Evolutionary conservation across 2,797 vertebrate species (phyloP), one percentile per base, ranked within the genome.

Genomic region (Amphiprion clarkii): DNA sequence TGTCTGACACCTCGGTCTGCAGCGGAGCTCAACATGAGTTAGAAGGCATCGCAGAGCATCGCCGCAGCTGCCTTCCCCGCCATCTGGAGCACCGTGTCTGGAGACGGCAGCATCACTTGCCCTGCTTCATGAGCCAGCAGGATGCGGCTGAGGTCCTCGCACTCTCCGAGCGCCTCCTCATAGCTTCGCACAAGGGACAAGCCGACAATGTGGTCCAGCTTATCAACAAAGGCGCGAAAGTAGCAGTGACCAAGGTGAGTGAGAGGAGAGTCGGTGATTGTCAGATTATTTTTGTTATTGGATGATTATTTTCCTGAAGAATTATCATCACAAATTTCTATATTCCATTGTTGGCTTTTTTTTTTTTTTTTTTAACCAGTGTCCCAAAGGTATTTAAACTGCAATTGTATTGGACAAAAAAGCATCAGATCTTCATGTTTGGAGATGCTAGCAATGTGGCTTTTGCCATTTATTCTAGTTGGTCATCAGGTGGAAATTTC

Each of bases 71-170:
- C 67, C 76, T 29, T 12, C 21, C 25, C 33, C 52, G 12, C 23
- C 27, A 42, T 51, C 83, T 68, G 91, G 90, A 91, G 89, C 3
- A 78, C 91, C 79, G 86, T 82, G 89, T 93, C 62, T 71, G 90
- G 89, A 91, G 70, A 84, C 78, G 75, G 88, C 90, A 90, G 87
- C 94, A 57, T 70, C 79, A 64, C 65, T 73, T 59, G 65, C 75
- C 78, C 95, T 95, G 94, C 97, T 98, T 97, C 97, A 99, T 99
- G 98, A 99, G 96, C 97, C 97, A 97, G 96, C 97, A 96, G 95
- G 97, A 99, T 97, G 97, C 90, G 67, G 85, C 94, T 88, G 93
- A 89, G 89, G 96, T 97, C 93, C 96, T 96, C 7, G 96, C 94
- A 87, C 97, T 99, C 93, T 99, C 98, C 74, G 98, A 99, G 96